These are phyloP conservation scores for Gymnarchus niloticus DNA, from an alignment of 2,113 vertebrate genomes.

Conservation along the genomic window DNA sequence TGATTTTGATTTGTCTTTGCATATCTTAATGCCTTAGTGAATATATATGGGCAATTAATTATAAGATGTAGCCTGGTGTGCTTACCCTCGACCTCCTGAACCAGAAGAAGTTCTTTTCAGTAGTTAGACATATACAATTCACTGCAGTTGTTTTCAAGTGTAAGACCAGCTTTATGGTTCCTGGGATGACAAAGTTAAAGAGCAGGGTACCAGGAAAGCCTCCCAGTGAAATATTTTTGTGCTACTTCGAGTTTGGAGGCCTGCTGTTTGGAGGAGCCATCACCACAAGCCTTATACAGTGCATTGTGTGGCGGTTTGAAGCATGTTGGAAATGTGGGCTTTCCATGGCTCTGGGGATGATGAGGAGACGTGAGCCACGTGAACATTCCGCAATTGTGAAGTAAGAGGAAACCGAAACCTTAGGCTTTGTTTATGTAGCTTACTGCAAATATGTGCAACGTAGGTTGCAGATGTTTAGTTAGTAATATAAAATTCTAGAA, in stretches of 20 bases:
- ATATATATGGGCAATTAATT: neutral
- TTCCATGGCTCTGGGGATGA: constrained; percentile 23
- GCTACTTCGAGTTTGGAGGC: constrained; percentile 55
- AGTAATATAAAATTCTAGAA: constrained; percentile 45
- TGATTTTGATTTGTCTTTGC: no score
- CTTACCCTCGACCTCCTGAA: neutral
- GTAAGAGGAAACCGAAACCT: constrained; percentile 44
- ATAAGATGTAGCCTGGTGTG: neutral
- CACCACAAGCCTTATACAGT: neutral
- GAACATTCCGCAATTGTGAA: constrained; percentile 41
- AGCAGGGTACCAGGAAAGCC: neutral
- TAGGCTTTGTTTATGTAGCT: constrained; percentile 49
- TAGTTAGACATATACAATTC: no score
- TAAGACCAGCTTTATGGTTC: constrained; percentile 34
- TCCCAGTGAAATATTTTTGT: neutral
- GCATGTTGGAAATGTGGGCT: constrained; percentile 27
- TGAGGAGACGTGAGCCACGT: constrained; percentile 28
- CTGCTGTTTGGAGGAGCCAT: constrained; percentile 52
- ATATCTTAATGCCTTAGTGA: neutral
- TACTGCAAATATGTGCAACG: constrained; percentile 40
- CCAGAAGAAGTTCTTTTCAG: no score
- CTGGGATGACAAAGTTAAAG: constrained; percentile 45
- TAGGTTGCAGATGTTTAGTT: constrained; percentile 47
- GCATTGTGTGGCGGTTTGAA: constrained; percentile 20
- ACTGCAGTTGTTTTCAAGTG: neutral